Base-by-base conservation (phyloP, 2,888 invertebrate genomes). In the Emesis furor region DNA sequence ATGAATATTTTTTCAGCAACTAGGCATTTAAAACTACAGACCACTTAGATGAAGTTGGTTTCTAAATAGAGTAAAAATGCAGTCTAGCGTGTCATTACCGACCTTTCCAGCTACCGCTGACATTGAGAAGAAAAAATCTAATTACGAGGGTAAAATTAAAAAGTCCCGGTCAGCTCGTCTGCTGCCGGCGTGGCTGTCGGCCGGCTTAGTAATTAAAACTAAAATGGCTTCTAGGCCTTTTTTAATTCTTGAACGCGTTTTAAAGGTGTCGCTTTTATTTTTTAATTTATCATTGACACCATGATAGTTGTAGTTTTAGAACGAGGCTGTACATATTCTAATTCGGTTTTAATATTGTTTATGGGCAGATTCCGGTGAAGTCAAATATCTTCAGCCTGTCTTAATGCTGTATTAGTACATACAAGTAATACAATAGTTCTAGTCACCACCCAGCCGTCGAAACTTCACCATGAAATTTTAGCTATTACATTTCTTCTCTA, bases 141-240 rank as follows among this genome's bases (percentile, higher is more conserved):
- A 95, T 95, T 94, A 95, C 91, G 62, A 90, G 92, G 86, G 91
- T 92, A 91, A 93, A 94, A 94, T 95, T 93, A 94, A 94, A 94
- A 91, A 88, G 88, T 82, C 86, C 84, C 90, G 90, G 91, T 90
- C 91, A 91, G 90, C 91, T 88, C 85, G 89, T 87, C 90, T 89
- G 91, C 78, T 80, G 79, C 88, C 89, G 91, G 90, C 92, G 90
- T 89, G 89, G 78, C 87, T 90, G 87, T 82, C 86, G 87, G 91
- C 90, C 92, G 90, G 91, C 86, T 85, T 85, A 89, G 93, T 93
- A 94, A 95, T 95, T 95, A 95, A 94, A 94, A 89, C 86, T 89
- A 88, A 90, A 88, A 89, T 83, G 90, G 87, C 91, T 82, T 80
- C 86, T 81, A 84, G 86, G 86, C 82, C 86, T 86, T 85, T 81